Percentiles rank a stretch among this genome's conserved stretches.
phyloP scores from a whole-genome alignment of 2,113 vertebrate species.

The Gadus chalcogrammus region DNA sequence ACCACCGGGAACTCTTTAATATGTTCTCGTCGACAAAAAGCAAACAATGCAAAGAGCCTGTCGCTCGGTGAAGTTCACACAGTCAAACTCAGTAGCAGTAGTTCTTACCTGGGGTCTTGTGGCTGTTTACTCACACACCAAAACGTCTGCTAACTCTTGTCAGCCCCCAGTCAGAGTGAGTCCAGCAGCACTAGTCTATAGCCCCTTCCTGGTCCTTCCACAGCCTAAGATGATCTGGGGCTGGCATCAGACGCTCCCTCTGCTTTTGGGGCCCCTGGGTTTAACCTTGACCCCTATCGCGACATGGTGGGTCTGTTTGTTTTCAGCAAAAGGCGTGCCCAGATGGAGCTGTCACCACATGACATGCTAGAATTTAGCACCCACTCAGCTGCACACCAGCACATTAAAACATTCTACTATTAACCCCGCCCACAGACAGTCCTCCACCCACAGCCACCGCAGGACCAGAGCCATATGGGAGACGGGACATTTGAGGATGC shows the following conservation, averaged over 20 bases:
- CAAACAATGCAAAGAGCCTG: no score
- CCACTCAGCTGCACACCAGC: constrained; percentile 63
- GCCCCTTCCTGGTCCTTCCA: no score
- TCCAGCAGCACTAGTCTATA: no score
- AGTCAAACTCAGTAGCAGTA: no score
- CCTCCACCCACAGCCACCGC: constrained; percentile 21
- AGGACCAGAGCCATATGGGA: constrained; percentile 27
- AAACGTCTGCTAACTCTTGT: no score
- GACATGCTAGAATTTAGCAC: constrained; percentile 75
- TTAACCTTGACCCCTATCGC: constrained; percentile 55
- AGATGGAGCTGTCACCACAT: constrained; percentile 71
- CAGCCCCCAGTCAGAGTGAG: no score
- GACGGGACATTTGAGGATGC: constrained; percentile 19
- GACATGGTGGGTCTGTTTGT: constrained; percentile 54
- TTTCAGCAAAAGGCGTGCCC: constrained; percentile 53
- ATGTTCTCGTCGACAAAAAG: no score
- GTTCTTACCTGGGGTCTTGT: no score
- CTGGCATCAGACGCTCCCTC: constrained; percentile 7
- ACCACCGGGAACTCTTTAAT: no score
- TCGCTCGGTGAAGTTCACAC: no score
- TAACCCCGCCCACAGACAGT: background rate
- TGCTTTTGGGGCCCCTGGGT: constrained; percentile 13
- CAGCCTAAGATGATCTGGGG: no score
- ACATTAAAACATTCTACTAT: constrained; percentile 35
- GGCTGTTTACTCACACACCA: no score